Percentiles rank a stretch among this genome's conserved stretches.
These are phyloP conservation scores for Heliconius nattereri DNA, from an alignment of 1,140 invertebrate genomes.

Conservation along the genomic window DNA sequence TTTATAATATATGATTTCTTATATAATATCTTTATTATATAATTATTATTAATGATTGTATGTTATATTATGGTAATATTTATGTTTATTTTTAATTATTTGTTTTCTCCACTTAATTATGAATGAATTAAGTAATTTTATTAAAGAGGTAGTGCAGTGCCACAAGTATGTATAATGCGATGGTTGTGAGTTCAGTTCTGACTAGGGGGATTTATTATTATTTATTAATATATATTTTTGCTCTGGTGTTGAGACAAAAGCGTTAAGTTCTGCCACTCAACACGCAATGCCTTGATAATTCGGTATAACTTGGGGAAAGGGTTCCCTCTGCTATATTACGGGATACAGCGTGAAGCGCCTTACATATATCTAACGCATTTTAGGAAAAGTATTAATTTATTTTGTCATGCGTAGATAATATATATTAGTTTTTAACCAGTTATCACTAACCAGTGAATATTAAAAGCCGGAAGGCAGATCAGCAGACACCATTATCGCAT, in stretches of 20 bases:
- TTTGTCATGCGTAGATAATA: constrained; percentile 27
- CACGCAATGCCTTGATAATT: too few species aligned
- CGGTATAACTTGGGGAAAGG: too few species aligned
- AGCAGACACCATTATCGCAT: constrained; percentile 51
- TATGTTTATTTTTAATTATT: neutral
- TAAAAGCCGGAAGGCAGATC: constrained; percentile 32
- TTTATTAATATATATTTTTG: too few species aligned
- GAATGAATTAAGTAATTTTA: too few species aligned
- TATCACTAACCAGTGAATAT: constrained; percentile 10
- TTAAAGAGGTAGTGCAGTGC: too few species aligned
- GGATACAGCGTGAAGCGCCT: too few species aligned
- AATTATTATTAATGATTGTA: neutral
- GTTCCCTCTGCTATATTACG: too few species aligned
- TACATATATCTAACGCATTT: too few species aligned
- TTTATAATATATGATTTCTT: constrained; percentile 21
- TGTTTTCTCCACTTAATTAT: neutral
- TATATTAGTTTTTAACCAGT: constrained; percentile 18
- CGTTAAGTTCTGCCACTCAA: too few species aligned
- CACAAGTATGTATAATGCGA: neutral
- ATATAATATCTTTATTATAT: constrained; percentile 26
- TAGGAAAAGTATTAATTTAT: neutral
- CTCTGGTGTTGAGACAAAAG: too few species aligned
- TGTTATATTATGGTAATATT: neutral
- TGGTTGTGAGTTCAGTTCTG: neutral
- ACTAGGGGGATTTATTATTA: too few species aligned